A percentile compares a stretch with the other conserved stretches of the same genome.
Evolutionary conservation across 2,113 vertebrate species (phyloP).

Genomic region (Bufo gargarizans): DNA sequence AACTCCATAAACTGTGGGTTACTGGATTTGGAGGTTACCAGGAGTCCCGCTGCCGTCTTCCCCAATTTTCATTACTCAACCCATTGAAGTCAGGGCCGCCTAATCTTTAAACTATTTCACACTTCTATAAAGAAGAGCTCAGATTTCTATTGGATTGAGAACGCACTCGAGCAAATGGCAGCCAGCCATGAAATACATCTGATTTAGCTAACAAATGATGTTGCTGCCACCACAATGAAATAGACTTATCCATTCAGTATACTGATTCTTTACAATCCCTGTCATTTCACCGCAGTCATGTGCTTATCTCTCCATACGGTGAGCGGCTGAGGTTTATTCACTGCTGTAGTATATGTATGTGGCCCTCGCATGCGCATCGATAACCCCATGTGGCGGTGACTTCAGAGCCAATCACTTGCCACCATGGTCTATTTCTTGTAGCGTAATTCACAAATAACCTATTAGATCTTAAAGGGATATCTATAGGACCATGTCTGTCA

Average conservation of each 20-base stretch:
- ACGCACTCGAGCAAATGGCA: constrained; percentile 27
- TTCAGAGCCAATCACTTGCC: no score
- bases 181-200: constrained; percentile 46
- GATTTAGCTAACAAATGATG: constrained; percentile 47
- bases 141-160: constrained; percentile 3
- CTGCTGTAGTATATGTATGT: not conserved
- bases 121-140: not conserved
- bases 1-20: no score
- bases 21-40: no score
- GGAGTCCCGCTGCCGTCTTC: not conserved
- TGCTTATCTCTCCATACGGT: constrained; percentile 12
- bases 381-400: no score
- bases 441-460: no score
- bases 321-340: not conserved
- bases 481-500: no score
- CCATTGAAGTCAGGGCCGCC: not conserved
- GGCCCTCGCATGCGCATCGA: no score
- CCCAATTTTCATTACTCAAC: not conserved
- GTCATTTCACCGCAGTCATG: constrained; percentile 29
- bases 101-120: constrained; percentile 5
- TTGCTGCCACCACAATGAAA: constrained; percentile 33
- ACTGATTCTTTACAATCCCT: constrained; percentile 40
- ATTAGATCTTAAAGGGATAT: no score
- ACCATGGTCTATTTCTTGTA: no score
- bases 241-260: constrained; percentile 37